Percentiles rank a stretch among this genome's conserved stretches.
Evolutionary conservation across 2,113 vertebrate species (phyloP).

Genomic region (Pongo pygmaeus): DNA sequence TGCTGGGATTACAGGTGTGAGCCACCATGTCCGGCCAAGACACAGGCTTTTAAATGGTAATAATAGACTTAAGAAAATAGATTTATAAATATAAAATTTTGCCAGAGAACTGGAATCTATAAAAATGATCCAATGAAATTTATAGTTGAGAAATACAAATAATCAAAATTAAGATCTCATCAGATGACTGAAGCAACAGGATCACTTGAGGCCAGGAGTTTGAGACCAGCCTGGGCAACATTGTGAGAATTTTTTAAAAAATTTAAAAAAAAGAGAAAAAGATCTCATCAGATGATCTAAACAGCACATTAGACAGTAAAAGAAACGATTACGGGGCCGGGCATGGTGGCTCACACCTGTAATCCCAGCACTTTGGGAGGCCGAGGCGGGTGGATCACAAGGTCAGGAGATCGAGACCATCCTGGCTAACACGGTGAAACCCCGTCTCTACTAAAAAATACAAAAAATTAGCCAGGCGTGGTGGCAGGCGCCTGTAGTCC

Average conservation of each 20-base stretch:
- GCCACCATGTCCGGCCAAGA: neutral
- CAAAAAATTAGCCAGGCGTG: too few species aligned
- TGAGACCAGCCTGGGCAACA: too few species aligned
- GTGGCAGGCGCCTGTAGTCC: too few species aligned
- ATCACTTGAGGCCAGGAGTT: too few species aligned
- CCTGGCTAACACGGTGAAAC: too few species aligned
- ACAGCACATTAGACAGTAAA: neutral
- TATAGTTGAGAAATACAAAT: neutral
- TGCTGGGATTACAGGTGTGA: too few species aligned
- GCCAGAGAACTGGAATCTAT: neutral
- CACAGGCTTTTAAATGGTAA: conserved; percentile 2
- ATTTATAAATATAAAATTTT: neutral
- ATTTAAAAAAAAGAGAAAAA: neutral
- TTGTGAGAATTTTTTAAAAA: too few species aligned
- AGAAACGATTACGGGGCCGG: neutral
- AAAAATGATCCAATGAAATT: neutral
- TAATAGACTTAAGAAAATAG: conserved; percentile 5
- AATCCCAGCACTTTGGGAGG: too few species aligned
- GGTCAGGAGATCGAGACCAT: too few species aligned
- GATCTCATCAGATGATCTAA: neutral
- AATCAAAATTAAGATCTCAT: neutral
- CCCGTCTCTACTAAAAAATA: too few species aligned
- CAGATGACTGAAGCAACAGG: neutral
- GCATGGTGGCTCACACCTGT: too few species aligned
- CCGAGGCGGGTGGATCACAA: too few species aligned